Base-by-base conservation (phyloP, 2,888 invertebrate species). In the Hydriomena furcata region DNA sequence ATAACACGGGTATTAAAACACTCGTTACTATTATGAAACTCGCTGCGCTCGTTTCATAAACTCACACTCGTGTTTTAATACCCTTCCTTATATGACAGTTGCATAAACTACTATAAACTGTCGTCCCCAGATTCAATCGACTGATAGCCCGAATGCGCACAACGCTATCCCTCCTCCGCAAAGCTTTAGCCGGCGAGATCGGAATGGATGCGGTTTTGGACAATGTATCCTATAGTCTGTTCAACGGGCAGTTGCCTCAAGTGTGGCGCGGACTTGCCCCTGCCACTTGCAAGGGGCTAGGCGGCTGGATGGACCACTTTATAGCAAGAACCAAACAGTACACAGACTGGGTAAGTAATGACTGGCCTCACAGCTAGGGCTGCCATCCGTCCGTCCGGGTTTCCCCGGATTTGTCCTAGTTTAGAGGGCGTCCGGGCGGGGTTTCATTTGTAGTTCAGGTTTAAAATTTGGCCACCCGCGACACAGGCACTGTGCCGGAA, bases 281-380 rank as follows among this genome's bases (percentile, higher is more conserved):
- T 4, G 95, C 93, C 55, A 97, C 97, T 0, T 94, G 95, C 71
- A 98, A 98, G 81, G 94, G 91, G 49, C 91, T 98, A 1, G 97
- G 95, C 4, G 94, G 94, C 17, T 98, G 98, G 98, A 95, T 98
- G 92, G 94, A 95, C 45, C 97, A 97, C 82, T 96, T 97, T 73
- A 92, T 92, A 20, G 84, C 84, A 8, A 84, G 97, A 62, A 93
- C 94, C 56, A 87, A 91, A 38, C 96, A 96, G 78, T 97, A 96
- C 71, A 92, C 91, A 1, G 88, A 91, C 63, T 97, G 97, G 97
- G 96, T 96, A 8, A 42, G 42, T n/a, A n/a, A n/a, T n/a, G n/a
- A n/a, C n/a, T 24, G 24, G 4, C 24, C 7, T 3, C 24, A 24
- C 1, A 8, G 7, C 8, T 28, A 28, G 5, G 6, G 6, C 11